These are phyloP conservation scores for Bovichtus variegatus DNA, from an alignment of 2,797 vertebrate species.

Conservation along the genomic window DNA sequence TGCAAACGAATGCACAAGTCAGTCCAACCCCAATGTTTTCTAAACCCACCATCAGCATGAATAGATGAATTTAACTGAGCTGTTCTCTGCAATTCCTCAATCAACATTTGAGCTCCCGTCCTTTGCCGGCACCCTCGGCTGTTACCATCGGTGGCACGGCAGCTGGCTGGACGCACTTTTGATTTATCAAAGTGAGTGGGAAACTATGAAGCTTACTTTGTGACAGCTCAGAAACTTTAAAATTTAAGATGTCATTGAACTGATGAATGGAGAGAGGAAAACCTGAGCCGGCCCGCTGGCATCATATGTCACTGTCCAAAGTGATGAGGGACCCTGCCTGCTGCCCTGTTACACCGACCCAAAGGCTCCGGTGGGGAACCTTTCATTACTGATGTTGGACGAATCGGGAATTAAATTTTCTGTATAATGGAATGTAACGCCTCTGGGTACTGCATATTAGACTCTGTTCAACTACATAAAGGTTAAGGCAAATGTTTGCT, in stretches of 20 bases:
- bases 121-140: background rate
- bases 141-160: constrained; percentile 31
- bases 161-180: constrained; percentile 50
- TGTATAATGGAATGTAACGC: background rate
- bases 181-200: constrained; percentile 81
- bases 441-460: constrained; percentile 7
- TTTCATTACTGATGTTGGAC: constrained; percentile 12
- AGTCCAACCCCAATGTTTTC: background rate
- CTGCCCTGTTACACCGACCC: constrained; percentile 22
- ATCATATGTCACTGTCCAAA: constrained; percentile 82
- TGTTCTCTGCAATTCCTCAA: constrained; percentile 36
- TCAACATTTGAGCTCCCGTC: constrained; percentile 20
- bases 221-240: constrained; percentile 82
- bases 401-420: constrained; percentile 37
- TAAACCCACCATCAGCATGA: background rate
- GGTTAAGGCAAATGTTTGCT: constrained; percentile 40
- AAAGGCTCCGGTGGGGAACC: constrained; percentile 24
- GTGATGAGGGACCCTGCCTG: constrained; percentile 75
- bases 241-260: constrained; percentile 83
- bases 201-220: constrained; percentile 83
- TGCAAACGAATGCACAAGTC: background rate
- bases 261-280: constrained; percentile 82
- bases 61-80: constrained; percentile 21
- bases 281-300: constrained; percentile 68
- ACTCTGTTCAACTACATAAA: constrained; percentile 26